These are phyloP conservation scores for Scrobipalpa costella DNA, from an alignment of 2,888 invertebrate species.

Conservation along the genomic window DNA sequence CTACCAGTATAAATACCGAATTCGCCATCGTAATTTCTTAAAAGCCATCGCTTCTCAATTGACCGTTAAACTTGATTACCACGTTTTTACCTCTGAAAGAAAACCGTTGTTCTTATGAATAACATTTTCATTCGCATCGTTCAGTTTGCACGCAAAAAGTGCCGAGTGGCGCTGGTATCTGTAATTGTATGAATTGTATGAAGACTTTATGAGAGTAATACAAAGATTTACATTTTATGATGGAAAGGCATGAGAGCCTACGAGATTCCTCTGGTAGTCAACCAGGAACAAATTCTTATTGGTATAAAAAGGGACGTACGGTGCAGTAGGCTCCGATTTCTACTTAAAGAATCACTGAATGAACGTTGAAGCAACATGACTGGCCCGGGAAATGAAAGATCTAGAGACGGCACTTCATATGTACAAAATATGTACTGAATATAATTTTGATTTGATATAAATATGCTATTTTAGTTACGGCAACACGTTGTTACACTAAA, in stretches of 20 bases:
- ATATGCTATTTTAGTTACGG: no score
- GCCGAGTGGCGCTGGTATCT: slow-evolving; percentile 30
- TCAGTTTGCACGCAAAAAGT: slow-evolving; percentile 34
- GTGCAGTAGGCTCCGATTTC: slow-evolving; percentile 46
- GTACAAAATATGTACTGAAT: neutral
- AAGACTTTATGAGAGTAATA: slow-evolving; percentile 62
- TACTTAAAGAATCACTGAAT: slow-evolving; percentile 68
- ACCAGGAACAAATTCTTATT: slow-evolving; percentile 76
- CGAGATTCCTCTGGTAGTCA: slow-evolving; percentile 62
- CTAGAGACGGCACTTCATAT: neutral
- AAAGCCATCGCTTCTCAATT: slow-evolving; percentile 20
- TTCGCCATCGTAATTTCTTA: neutral
- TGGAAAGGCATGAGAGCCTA: slow-evolving; percentile 62
- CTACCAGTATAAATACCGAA: neutral
- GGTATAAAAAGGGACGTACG: slow-evolving; percentile 57
- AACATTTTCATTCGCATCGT: slow-evolving; percentile 54
- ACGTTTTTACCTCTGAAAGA: slow-evolving; percentile 33
- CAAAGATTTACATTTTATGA: slow-evolving; percentile 73
- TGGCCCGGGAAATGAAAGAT: neutral
- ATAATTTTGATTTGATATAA: neutral
- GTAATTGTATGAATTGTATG: slow-evolving; percentile 65
- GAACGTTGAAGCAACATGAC: slow-evolving; percentile 37
- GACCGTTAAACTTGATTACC: slow-evolving; percentile 50
- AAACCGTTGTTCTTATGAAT: slow-evolving; percentile 28
- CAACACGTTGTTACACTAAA: no score